Evolutionary conservation across 2,113 vertebrate species (phyloP).

Genomic region (Tricholaema leucomelas): DNA sequence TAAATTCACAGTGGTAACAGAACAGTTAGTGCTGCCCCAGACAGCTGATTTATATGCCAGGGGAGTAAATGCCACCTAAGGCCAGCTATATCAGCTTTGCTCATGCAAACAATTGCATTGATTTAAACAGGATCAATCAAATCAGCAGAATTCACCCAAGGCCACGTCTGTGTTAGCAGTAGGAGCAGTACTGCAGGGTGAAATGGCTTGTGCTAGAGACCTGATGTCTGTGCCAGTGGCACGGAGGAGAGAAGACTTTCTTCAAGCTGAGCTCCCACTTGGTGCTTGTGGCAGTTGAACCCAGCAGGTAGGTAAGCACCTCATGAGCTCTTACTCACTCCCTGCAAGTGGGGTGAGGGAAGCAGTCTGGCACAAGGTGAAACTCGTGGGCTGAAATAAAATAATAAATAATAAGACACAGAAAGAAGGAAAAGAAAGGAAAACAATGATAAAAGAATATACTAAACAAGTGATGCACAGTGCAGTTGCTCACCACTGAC

Average conservation of each 20-base stretch:
- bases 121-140: constrained; percentile 3
- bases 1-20: not conserved
- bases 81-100: not conserved
- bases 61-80: not conserved
- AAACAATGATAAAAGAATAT: not conserved
- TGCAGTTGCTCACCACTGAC: not conserved
- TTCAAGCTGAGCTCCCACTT: not conserved
- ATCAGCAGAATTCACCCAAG: not conserved
- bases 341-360: too few species aligned
- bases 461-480: not conserved
- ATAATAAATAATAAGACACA: not conserved
- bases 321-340: too few species aligned
- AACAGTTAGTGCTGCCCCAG: not conserved
- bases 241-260: accelerated
- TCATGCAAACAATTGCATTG: not conserved
- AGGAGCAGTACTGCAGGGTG: not conserved
- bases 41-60: not conserved
- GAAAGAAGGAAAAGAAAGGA: not conserved
- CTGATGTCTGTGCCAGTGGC: accelerated
- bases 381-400: not conserved
- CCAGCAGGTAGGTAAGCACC: not conserved
- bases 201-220: not conserved
- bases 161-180: not conserved
- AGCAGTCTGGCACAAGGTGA: not conserved
- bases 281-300: not conserved